These are phyloP conservation scores for Scomber colias DNA, from an alignment of 2,113 vertebrate genomes.

Conservation along the genomic window DNA sequence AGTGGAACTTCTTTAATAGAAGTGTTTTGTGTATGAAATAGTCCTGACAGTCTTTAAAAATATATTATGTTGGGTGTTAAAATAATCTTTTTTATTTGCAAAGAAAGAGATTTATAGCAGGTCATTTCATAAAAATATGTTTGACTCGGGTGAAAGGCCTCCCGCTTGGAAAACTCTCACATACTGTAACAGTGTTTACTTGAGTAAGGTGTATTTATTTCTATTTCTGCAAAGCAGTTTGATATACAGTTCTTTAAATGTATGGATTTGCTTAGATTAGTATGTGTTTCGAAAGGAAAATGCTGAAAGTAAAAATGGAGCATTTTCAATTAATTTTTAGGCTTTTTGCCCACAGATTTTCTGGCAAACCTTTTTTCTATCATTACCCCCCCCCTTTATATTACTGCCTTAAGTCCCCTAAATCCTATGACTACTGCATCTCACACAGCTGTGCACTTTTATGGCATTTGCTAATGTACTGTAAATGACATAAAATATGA, in stretches of 20 bases:
- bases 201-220: conserved; percentile 29
- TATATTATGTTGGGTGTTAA: neutral
- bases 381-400: conserved; percentile 73
- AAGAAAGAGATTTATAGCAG: conserved; percentile 4
- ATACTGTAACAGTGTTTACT: neutral
- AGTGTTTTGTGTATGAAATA: neutral
- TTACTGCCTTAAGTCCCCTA: conserved; percentile 77
- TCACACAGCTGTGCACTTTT: conserved; percentile 82
- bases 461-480: conserved; percentile 82
- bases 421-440: conserved; percentile 74
- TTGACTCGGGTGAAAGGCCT: neutral
- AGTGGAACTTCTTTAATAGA: neutral
- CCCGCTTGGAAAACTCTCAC: neutral
- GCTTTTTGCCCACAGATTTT: conserved; percentile 53
- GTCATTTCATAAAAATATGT: conserved; percentile 13
- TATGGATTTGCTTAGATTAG: conserved; percentile 42
- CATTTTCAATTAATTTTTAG: conserved; percentile 60
- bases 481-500: conserved; percentile 85
- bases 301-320: conserved; percentile 42
- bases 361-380: conserved; percentile 63
- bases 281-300: conserved; percentile 25
- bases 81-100: conserved; percentile 17
- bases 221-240: conserved; percentile 41
- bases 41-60: neutral
- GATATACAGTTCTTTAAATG: conserved; percentile 61